Base-by-base conservation (phyloP, 2,888 invertebrate genomes). In the Stegana nigrithorax region DNA sequence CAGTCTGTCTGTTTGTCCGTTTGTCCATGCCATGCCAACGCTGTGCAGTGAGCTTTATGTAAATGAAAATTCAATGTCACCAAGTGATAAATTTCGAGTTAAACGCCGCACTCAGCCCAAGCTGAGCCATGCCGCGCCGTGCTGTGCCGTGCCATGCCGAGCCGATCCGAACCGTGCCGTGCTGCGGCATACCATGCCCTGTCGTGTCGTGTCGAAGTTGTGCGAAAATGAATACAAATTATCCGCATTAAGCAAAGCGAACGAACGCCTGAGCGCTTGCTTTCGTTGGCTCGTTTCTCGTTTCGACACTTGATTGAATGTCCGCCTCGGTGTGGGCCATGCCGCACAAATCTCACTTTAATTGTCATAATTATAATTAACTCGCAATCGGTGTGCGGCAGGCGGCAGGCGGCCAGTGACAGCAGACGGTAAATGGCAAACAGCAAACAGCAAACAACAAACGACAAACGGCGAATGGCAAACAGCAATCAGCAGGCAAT, bases 211-310 rank as follows among this genome's bases (percentile, higher is more conserved):
- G n/a, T n/a, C 23, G 23, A 45, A 23, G 45, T 45, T 45, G 21
- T 23, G 23, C 45, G 45, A 45, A 47, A 67, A 67, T 67, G 68
- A 62, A 68, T 60, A 68, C 60, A 63, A 63, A 67, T 67, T 63
- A 59, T 58, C 50, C 23, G n/a, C 67, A 67, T 67, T 67, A 59
- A 32, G 47, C 23, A 21, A 21, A 45, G n/a, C n/a, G 32, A 32
- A 32, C n/a, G n/a, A 32, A 32, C 5, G 32, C 12, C 10, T 32
- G 32, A 32, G 32, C n/a, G 32, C 32, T 32, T 32, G 10, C 32
- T 10, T 32, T 32, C n/a, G n/a, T 32, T 32, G 32, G n/a, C 12
- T 32, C 32, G n/a, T 17, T 42, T 44, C 44, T 4, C 19, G 17
- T 14, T 44, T 4, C 19, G 17, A 17, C 17, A 17, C 44, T 44